Evolutionary conservation across 2,888 invertebrate species (phyloP).

Genomic region (Xiphydria camelus): DNA sequence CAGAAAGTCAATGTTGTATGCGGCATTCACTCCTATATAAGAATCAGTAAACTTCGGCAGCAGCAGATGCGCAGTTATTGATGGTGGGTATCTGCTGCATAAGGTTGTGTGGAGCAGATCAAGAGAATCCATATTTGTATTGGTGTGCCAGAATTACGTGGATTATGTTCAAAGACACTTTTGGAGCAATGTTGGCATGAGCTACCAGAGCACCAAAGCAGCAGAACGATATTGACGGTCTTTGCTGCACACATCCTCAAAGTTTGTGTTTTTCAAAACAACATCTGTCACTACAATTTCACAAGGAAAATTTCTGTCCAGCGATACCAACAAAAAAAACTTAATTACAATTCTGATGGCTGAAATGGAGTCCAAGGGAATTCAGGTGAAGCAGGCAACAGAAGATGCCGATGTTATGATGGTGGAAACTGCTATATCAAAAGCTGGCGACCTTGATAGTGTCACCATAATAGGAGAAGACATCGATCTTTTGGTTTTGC

Average conservation of each 20-base stretch:
- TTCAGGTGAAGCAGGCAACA: conserved; percentile 18
- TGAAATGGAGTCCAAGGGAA: conserved; percentile 13
- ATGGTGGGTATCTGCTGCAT: no score
- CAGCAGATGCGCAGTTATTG: no score
- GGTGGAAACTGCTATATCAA: conserved; percentile 20
- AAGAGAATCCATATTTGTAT: no score
- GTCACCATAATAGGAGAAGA: conserved; percentile 21
- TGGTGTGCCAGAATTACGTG: no score
- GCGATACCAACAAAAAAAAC: no score
- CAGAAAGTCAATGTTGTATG: no score
- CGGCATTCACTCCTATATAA: no score
- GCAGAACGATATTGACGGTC: conserved; percentile 15
- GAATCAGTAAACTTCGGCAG: no score
- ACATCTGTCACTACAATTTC: conserved; percentile 13
- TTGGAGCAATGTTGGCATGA: no score
- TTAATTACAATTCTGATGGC: no score
- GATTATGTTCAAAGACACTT: no score
- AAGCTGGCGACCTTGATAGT: conserved; percentile 15
- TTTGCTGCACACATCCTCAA: conserved; percentile 8
- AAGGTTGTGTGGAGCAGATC: no score
- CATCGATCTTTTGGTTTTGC: conserved; percentile 18
- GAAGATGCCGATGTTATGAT: conserved; percentile 27
- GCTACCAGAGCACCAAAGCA: conserved; percentile 17
- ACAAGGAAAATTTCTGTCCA: conserved; percentile 20
- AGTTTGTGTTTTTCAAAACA: conserved; percentile 14